Conservation (phyloP, 2,888 invertebrate species). For the Phaonia tiefii region DNA sequence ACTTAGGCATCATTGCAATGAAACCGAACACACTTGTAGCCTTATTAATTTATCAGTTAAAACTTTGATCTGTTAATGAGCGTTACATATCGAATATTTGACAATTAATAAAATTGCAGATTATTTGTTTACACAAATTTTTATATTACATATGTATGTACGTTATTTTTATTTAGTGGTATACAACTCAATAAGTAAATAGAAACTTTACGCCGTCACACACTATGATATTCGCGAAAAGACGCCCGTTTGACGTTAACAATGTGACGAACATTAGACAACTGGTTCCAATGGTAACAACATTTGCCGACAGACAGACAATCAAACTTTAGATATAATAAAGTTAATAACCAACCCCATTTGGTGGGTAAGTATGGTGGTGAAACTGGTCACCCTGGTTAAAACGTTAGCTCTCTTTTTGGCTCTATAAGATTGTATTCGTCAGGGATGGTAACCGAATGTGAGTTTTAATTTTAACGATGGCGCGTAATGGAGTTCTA, state of each 20-base stretch:
- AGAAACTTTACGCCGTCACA: no score
- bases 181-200: no score
- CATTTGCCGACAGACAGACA: conserved; percentile 3
- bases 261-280: conserved; percentile 38
- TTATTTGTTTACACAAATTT: no score
- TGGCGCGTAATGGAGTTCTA: neutral
- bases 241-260: conserved; percentile 50
- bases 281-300: conserved; percentile 33
- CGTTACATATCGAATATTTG: no score
- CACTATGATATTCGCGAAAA: neutral
- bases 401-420: neutral
- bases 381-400: neutral
- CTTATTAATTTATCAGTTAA: neutral
- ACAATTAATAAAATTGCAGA: no score
- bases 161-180: no score
- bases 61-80: no score
- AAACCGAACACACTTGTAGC: conserved; percentile 5
- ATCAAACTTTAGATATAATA: conserved; percentile 17
- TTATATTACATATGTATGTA: no score
- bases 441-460: no score
- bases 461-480: no score
- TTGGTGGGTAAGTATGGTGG: neutral
- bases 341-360: conserved; percentile 11
- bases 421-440: no score
- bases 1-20: neutral